Percentiles rank a stretch among this genome's conserved stretches.
Evolutionary conservation across 2,113 vertebrate species (phyloP).

Genomic region (Phaethornis superciliosus): DNA sequence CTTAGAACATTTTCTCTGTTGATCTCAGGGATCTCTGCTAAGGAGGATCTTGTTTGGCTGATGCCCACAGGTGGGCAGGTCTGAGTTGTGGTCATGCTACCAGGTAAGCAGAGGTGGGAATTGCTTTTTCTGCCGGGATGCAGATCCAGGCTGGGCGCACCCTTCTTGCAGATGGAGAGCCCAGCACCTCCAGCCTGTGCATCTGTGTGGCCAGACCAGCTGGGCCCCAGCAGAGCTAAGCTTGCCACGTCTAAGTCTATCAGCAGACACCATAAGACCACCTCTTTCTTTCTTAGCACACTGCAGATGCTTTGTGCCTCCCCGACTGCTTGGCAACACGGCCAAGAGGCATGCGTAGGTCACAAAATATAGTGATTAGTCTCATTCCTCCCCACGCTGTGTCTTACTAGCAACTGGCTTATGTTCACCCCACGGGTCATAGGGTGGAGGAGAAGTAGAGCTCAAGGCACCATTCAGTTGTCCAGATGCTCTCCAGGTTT

Average conservation of each 20-base stretch:
- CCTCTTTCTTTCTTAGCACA: slow-evolving; percentile 41
- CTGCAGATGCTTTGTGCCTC: slow-evolving; percentile 26
- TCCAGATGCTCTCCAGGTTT: background rate
- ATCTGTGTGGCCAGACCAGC: slow-evolving; percentile 36
- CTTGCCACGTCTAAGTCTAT: slow-evolving; percentile 54
- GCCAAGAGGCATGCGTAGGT: background rate
- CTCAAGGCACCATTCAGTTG: background rate
- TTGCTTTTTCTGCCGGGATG: background rate
- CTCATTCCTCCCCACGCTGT: background rate
- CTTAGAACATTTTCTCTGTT: slow-evolving; percentile 44
- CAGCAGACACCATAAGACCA: slow-evolving; percentile 62
- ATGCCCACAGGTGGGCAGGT: background rate
- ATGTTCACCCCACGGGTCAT: background rate
- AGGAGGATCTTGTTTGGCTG: slow-evolving; percentile 41
- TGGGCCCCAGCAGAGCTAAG: slow-evolving; percentile 48
- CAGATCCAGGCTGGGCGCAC: background rate
- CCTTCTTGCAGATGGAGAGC: background rate
- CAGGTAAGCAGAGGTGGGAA: slow-evolving; percentile 5
- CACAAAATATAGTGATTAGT: background rate
- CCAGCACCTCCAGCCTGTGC: background rate
- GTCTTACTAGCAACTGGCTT: background rate
- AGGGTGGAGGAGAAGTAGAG: background rate
- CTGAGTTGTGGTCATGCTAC: background rate
- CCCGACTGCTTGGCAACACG: background rate
- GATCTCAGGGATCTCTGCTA: slow-evolving; percentile 50